These are phyloP conservation scores for Bubo blakistoni DNA, from an alignment of 2,113 vertebrate genomes.

Conservation along the genomic window DNA sequence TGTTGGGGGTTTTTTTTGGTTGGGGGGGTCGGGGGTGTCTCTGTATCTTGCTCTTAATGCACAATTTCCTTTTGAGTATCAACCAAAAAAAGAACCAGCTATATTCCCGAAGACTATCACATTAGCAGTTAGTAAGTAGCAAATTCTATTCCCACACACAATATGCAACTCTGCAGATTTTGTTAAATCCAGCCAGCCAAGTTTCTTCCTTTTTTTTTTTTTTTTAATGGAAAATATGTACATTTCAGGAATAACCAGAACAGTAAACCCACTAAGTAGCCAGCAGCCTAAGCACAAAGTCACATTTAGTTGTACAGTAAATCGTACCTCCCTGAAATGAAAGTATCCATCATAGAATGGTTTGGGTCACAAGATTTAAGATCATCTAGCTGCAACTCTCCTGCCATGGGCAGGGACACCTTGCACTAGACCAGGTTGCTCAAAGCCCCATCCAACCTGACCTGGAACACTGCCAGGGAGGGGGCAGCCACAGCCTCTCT, in stretches of 20 bases:
- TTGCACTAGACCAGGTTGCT: too few species aligned
- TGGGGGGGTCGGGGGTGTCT: accelerated
- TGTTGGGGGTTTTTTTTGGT: not conserved
- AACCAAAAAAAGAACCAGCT: not conserved
- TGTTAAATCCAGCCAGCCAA: not conserved
- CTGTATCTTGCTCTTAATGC: not conserved
- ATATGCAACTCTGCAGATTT: not conserved
- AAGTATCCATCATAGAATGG: accelerated
- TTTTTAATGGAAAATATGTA: not conserved
- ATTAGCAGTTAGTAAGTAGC: not conserved
- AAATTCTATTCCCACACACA: not conserved
- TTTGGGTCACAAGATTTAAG: too few species aligned
- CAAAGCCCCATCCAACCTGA: too few species aligned
- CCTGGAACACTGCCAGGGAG: too few species aligned
- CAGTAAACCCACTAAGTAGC: not conserved
- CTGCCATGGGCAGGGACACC: too few species aligned
- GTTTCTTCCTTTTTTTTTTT: not conserved
- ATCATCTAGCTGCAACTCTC: too few species aligned
- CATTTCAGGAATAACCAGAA: not conserved
- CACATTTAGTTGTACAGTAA: not conserved
- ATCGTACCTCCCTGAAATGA: not conserved
- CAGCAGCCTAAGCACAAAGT: not conserved
- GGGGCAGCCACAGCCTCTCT: too few species aligned
- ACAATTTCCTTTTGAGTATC: too few species aligned
- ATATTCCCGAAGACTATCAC: not conserved